Percentiles rank a stretch among this genome's conserved stretches.
Conservation (phyloP, 2,797 vertebrate species). For the Rhynchotus rufescens region DNA sequence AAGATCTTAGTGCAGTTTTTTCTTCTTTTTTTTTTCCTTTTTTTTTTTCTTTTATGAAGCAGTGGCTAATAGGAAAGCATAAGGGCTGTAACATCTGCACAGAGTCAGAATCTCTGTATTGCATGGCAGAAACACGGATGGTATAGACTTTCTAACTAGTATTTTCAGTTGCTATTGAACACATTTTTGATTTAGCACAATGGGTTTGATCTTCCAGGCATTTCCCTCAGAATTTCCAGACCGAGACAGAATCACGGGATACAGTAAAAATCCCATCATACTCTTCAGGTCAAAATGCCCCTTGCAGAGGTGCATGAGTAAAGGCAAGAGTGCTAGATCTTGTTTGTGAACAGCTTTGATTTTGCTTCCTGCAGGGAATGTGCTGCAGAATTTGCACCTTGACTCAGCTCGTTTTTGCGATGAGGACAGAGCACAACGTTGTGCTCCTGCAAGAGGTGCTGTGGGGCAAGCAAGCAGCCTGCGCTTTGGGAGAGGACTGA, state of each 20-base stretch:
- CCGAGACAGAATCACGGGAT: not conserved
- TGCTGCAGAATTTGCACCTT: not conserved
- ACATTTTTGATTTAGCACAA: not conserved
- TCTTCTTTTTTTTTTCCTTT: not conserved
- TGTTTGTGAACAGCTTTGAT: not conserved
- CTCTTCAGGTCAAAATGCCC: not conserved
- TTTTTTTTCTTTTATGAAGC: not conserved
- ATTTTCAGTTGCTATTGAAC: not conserved
- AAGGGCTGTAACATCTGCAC: not conserved
- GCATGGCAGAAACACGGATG: not conserved
- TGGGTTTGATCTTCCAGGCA: not conserved
- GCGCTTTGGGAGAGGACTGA: not conserved
- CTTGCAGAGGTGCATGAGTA: not conserved
- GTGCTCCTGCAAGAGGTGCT: not conserved
- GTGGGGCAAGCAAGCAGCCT: not conserved
- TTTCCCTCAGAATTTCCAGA: not conserved
- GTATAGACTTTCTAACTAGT: not conserved
- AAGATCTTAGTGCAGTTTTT: not conserved
- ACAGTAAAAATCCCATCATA: not conserved
- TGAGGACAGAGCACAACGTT: not conserved
- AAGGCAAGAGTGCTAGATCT: not conserved
- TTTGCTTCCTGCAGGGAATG: not conserved
- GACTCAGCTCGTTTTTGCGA: not conserved
- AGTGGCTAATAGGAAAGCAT: not conserved
- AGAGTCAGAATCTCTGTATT: not conserved